phyloP scores from a whole-genome alignment of 1,140 invertebrate species.

The Cheumatopsyche charites region DNA sequence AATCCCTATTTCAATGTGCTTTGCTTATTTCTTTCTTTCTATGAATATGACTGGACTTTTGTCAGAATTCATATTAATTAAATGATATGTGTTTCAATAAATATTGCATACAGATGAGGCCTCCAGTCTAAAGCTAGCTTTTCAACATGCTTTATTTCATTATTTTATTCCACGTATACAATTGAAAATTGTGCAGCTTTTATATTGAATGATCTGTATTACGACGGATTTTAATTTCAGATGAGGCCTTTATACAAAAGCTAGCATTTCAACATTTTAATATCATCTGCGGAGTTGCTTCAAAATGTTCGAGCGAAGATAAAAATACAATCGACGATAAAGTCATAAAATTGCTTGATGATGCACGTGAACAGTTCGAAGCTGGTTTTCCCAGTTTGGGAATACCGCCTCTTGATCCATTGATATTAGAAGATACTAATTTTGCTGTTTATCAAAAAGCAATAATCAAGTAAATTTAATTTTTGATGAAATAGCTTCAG shows the following conservation, averaged over 20 bases:
- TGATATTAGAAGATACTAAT: conserved; percentile 35
- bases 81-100: no score
- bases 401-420: conserved; percentile 44
- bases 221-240: no score
- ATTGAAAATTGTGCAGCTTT: no score
- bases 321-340: conserved; percentile 27
- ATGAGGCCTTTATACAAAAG: conserved; percentile 29
- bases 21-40: no score
- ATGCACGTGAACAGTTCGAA: conserved; percentile 37
- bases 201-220: no score
- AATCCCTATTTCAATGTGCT: no score
- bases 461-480: conserved; percentile 21
- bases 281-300: conserved; percentile 17
- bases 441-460: conserved; percentile 23
- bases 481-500: not conserved
- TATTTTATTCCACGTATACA: no score
- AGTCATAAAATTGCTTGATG: conserved; percentile 20
- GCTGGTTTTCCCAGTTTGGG: conserved; percentile 41
- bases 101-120: no score
- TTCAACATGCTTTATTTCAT: no score
- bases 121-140: no score
- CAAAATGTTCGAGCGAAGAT: not conserved
- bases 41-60: no score
- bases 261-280: conserved; percentile 29
- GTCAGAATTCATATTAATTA: no score